Evolutionary conservation across 2,113 vertebrate species (phyloP), one percentile per base, ranked within the genome.

Genomic region (Rissa tridactyla): DNA sequence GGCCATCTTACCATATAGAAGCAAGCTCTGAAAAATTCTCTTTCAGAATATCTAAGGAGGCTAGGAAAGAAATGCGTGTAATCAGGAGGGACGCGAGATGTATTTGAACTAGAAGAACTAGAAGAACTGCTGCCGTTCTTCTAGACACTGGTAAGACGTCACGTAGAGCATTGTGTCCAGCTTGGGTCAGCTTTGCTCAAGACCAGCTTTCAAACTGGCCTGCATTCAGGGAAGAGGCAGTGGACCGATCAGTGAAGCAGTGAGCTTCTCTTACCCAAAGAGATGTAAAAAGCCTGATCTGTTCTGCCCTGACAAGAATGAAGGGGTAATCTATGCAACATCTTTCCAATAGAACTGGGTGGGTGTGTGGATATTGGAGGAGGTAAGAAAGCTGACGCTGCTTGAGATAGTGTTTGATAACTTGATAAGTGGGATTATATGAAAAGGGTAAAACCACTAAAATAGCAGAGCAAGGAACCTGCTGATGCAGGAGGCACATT

Each of bases 341-440:
- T 6, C 69, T 79, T 87, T 57, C 42, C 65, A 29, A 8, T 18
- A 89, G 61, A 92, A 15, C 61, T 25, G 20, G 17, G 64, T 70
- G 79, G 51, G 34, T 86, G 51, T 57, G 73, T 47, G 54, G 81
- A 72, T 87, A 64, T 12, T 65, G 94, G 52, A 91, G 91, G 94
- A 96, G 84, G 87, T 84, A 95, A 85, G 84, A 95, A 92, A 96
- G 70, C 36, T 83, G 79, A 65, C 88, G 38, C 78, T 62, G 93
- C 65, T 82, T 57, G 78, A 92, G 40, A 64, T 57, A 85, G 78
- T 11, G 13, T 76, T 82, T 95, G 84, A 73, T 95, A 73, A 17
- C 71, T 82, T 83, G 87, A 10, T 87, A 94, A 92, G 87, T 91
- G 78, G 94, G 94, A 82, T 79, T 91, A 61, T 42, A 38, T 72